Conservation (phyloP, 2,113 vertebrate genomes). For the Pyrgilauda ruficollis region DNA sequence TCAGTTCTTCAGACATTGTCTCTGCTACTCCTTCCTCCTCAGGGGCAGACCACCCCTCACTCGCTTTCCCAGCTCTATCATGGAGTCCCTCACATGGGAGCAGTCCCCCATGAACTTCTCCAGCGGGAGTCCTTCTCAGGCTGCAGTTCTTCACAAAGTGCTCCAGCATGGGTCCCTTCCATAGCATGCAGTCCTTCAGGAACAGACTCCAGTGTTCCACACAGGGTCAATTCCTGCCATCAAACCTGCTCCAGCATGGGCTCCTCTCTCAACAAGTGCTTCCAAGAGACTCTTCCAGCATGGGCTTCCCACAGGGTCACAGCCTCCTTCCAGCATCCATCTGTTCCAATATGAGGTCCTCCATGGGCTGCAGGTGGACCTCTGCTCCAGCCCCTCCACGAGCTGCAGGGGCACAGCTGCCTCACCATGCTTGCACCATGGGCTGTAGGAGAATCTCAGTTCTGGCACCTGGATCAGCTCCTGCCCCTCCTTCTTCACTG, state of each 20-base stretch:
- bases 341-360: not conserved
- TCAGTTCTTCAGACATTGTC: not conserved
- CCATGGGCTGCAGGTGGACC: not conserved
- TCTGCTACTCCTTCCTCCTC: not conserved
- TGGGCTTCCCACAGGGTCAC: not conserved
- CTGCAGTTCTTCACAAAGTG: not conserved
- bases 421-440: not conserved
- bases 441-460: not conserved
- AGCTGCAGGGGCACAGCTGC: not conserved
- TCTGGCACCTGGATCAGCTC: rapidly evolving
- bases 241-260: not conserved
- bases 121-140: not conserved
- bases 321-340: not conserved
- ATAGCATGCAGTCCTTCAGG: not conserved
- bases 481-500: not conserved
- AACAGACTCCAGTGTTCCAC: not conserved
- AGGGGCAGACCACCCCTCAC: too few species aligned
- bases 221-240: not conserved
- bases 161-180: not conserved
- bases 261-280: not conserved
- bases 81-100: not conserved
- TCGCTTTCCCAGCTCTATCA: not conserved
- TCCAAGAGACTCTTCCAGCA: not conserved
- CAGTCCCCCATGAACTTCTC: not conserved
- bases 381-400: not conserved